Evolutionary conservation across 2,113 vertebrate genomes (phyloP).

Genomic region (Sorex fumeus): DNA sequence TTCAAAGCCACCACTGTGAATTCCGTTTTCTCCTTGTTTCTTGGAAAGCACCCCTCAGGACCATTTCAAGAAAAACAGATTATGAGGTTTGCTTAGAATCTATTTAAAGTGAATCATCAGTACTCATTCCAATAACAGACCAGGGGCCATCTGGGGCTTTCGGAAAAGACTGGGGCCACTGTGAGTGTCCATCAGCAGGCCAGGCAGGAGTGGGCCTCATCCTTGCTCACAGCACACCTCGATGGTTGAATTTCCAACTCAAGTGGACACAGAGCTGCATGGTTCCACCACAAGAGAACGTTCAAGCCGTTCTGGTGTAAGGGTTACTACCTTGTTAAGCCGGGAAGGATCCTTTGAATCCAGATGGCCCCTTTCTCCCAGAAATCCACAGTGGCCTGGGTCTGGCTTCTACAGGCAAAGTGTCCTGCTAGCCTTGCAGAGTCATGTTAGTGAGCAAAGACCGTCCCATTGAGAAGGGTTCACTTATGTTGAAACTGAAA

Average conservation of each 20-base stretch:
- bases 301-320: neutral
- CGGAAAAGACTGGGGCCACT: conserved; percentile 75
- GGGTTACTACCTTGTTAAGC: neutral
- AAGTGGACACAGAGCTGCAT: conserved; percentile 1
- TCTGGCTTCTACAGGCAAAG: neutral
- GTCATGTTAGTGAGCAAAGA: neutral
- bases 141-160: conserved; percentile 13
- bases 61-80: conserved; percentile 90
- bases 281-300: neutral
- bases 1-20: conserved; percentile 85
- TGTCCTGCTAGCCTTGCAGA: too few relatives aligned
- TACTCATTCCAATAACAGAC: conserved; percentile 83
- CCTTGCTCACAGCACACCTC: neutral
- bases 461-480: neutral
- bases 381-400: neutral
- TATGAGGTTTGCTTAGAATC: conserved; percentile 85
- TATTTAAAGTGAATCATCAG: conserved; percentile 85
- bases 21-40: conserved; percentile 83
- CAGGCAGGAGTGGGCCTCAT: neutral
- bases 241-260: neutral
- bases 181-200: neutral
- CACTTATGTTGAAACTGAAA: neutral
- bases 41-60: conserved; percentile 89
- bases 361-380: neutral
- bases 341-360: neutral